Evolutionary conservation across 2,888 invertebrate genomes (phyloP).

Genomic region (Microctonus aethiopoides): DNA sequence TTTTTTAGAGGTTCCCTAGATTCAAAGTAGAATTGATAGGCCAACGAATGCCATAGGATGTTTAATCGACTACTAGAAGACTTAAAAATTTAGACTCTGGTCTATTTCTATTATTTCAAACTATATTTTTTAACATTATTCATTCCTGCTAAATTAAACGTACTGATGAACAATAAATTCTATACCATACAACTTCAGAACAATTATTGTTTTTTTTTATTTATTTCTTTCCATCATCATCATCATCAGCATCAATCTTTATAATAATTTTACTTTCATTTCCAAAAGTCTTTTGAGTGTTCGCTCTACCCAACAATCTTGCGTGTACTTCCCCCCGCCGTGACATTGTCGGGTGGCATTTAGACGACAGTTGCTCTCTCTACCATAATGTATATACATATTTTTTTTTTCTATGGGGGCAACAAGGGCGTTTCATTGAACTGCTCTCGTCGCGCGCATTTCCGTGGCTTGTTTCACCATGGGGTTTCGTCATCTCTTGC

Average conservation of each 20-base stretch:
- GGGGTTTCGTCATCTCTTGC: slow-evolving; percentile 30
- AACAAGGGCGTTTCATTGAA: slow-evolving; percentile 50
- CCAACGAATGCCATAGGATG: too few species aligned
- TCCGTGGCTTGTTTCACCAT: slow-evolving; percentile 37
- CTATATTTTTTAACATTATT: background rate
- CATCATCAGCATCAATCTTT: background rate
- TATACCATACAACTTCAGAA: background rate
- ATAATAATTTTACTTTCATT: background rate
- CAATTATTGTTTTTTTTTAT: background rate
- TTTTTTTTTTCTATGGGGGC: slow-evolving; percentile 46
- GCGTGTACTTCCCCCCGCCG: slow-evolving; percentile 9
- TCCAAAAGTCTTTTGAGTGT: background rate
- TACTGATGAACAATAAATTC: too few species aligned
- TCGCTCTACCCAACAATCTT: background rate
- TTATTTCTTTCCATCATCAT: too few species aligned
- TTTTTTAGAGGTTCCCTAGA: too few species aligned
- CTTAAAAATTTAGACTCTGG: too few species aligned
- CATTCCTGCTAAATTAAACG: background rate
- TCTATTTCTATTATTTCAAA: background rate
- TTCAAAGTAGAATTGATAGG: too few species aligned
- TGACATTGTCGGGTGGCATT: slow-evolving; percentile 48
- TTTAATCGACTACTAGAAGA: too few species aligned
- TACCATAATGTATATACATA: slow-evolving; percentile 39
- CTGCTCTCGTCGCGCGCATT: slow-evolving; percentile 29
- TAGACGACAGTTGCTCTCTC: slow-evolving; percentile 55